Base-by-base conservation (phyloP, 2,113 vertebrate genomes). In the Lethenteron camtschaticum region DNA sequence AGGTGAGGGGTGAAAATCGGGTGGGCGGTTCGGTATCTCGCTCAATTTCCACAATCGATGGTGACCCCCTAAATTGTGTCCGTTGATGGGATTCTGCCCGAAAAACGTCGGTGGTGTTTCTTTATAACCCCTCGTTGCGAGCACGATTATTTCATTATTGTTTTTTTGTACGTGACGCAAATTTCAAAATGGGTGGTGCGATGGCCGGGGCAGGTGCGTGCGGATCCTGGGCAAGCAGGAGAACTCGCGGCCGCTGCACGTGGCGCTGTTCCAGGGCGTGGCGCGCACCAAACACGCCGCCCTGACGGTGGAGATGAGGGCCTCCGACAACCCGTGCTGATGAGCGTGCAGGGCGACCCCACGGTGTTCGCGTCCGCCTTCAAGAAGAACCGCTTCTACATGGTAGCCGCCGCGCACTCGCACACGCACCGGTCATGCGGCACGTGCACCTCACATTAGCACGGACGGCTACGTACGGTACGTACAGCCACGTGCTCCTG, bases 381-480 rank as follows among this genome's bases (percentile, higher is more conserved):
- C 74, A 99, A 99, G 78, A 99, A 99, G 79, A 99, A 95, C 70
- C 86, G 94, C 70, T 99, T 99, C 80, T 99, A 96, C 78, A 84
- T 95, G 90, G 94, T 96, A 69, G 72, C 80, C 41, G 41, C 41
- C 41, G 6, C 41, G 41, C 41, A 41, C 41, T 5, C 6, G 41
- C 41, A 41, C 41, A 41, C 41, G 41, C 20, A 41, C 24, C 41
- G 41, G 41, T 41, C 41, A 41, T 41, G 41, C 41, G 41, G 41
- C 41, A 41, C 6, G 6, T 41, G 41, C 41, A 41, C 41, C 41
- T 41, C 41, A 41, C 41, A 41, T 41, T 41, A 41, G 41, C 41
- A 41, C 6, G 41, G 41, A 6, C 6, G 41, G 41, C 41, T 41
- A 41, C 41, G 41, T 41, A 41, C 41, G 41, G 41, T 41, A 41